Base-by-base conservation (phyloP, 2,888 invertebrate species). In the Trichogramma evanescens region DNA sequence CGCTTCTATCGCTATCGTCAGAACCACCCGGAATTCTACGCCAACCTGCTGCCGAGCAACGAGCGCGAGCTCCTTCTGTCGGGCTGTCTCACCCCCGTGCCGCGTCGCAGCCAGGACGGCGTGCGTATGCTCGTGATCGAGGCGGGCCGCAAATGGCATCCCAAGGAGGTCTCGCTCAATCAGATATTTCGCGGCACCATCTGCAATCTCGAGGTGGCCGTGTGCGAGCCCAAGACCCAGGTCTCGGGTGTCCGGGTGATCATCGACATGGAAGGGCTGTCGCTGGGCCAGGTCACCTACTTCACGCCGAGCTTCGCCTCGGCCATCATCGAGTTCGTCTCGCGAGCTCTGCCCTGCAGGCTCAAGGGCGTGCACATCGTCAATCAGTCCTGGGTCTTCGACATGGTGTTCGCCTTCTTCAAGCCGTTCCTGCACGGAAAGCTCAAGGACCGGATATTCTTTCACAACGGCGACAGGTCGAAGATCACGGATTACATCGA, bases 371-470 rank as follows among this genome's bases (percentile, higher is more conserved):
- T 95, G 4, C 94, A 95, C 73, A 83, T 94, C 54, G 82, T 95
- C n/a, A 92, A 92, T 74, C 93, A 95, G 73, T 90, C 94, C 0
- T 86, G 84, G 66, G 82, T 93, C 63, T 94, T 95, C 79, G 92
- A 91, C 72, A 87, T 93, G 84, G 80, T 91, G 4, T 94, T 89
- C 71, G 86, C 89, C 6, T 82, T 95, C 58, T 89, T 95, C 77
- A 93, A 92, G 74, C 95, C 94, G 0, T 94, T 95, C 74, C 80
- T 95, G 67, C 82, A 88, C 66, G 91, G 92, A 72, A 94, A 93
- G 79, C 79, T 93, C 26, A 84, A 88, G 54, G 87, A 86, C 62
- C 83, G 93, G 72, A 83, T 92, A 58, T 81, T 83, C 70, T 89
- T 92, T 77, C 91, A 92, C 71, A 91, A 91, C 2, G 81, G 81